Evolutionary conservation across 2,797 vertebrate species (phyloP).

Genomic region (Galago senegalensis): DNA sequence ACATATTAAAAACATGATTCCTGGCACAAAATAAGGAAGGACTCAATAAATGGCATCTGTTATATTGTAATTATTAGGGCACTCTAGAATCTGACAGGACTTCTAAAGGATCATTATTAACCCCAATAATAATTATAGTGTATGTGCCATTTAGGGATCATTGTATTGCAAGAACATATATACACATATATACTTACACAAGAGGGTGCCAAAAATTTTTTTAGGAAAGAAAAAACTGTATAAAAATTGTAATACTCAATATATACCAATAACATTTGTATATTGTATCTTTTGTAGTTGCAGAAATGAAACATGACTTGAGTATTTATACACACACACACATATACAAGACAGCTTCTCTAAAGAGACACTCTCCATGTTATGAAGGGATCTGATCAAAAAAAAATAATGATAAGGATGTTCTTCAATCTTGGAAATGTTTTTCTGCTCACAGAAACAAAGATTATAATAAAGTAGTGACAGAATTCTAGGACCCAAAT

Average conservation of each 20-base stretch:
- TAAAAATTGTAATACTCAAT: too few species aligned
- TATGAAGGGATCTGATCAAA: neutral
- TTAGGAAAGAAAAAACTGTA: too few species aligned
- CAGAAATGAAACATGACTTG: too few species aligned
- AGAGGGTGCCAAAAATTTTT: too few species aligned
- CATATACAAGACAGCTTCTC: neutral
- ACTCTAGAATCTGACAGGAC: neutral
- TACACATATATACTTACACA: neutral
- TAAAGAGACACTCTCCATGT: neutral
- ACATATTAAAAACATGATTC: neutral
- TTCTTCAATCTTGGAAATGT: conserved; percentile 45
- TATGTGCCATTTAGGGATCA: neutral
- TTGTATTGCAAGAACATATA: neutral
- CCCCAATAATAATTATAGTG: neutral
- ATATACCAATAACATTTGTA: too few species aligned
- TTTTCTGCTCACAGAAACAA: conserved; percentile 29
- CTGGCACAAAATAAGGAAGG: conserved; percentile 11
- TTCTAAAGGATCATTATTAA: neutral
- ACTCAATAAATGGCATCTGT: neutral
- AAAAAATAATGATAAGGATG: conserved; percentile 40
- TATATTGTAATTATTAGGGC: neutral
- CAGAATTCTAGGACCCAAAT: conserved; percentile 15
- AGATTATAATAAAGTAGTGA: conserved; percentile 42
- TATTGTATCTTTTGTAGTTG: too few species aligned
- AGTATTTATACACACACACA: neutral